Evolutionary conservation across 2,113 vertebrate species (phyloP).

Genomic region (Prionailurus viverrinus): DNA sequence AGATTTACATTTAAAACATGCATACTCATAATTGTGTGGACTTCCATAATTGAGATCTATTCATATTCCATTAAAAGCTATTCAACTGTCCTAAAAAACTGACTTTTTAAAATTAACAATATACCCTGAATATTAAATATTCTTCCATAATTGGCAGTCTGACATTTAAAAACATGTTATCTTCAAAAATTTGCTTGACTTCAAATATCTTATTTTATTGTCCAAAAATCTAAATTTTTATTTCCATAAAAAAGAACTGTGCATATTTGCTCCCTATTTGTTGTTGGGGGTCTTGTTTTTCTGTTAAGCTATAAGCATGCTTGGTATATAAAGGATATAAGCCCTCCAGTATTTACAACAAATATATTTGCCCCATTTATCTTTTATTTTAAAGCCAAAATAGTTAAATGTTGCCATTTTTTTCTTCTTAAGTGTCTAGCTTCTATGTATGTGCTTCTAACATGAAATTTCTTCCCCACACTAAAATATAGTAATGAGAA

Average conservation of each 20-base stretch:
- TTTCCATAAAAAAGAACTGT: not conserved
- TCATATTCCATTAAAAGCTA: not conserved
- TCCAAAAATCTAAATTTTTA: not conserved
- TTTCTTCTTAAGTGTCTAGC: not conserved
- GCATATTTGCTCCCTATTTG: not conserved
- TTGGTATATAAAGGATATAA: not conserved
- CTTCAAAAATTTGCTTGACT: not conserved
- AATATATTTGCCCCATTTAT: not conserved
- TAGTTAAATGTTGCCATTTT: not conserved
- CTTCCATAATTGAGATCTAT: not conserved
- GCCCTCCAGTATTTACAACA: not conserved
- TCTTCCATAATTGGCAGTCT: not conserved
- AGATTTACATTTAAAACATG: not conserved
- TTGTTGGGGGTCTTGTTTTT: not conserved
- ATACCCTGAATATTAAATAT: not conserved
- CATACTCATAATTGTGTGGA: not conserved
- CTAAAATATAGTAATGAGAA: not conserved
- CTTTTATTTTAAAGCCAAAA: not conserved
- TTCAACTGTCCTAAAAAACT: not conserved
- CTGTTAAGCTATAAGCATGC: not conserved
- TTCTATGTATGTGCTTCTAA: not conserved
- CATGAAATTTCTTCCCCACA: not conserved
- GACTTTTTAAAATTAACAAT: not conserved
- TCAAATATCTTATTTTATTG: not conserved
- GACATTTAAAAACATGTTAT: not conserved